Evolutionary conservation across 1,140 invertebrate species (phyloP).

Genomic region (Sarcophaga peregrina): DNA sequence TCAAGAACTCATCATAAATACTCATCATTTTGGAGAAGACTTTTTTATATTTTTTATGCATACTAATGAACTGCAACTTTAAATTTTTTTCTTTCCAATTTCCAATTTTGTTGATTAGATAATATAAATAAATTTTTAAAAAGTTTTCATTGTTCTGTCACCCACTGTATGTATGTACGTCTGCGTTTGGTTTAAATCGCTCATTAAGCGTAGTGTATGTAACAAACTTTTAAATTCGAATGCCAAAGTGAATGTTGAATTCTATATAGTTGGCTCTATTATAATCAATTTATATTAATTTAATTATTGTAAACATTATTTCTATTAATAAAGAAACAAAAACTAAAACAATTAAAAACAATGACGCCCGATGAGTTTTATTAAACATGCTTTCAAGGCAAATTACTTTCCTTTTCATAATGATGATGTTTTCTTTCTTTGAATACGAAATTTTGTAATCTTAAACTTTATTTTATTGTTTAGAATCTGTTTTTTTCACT

Average conservation of each 20-base stretch:
- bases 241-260: background rate
- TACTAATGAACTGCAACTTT: too few species aligned
- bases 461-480: too few species aligned
- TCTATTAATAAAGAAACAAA: background rate
- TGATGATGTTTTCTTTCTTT: background rate
- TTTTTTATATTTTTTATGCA: too few species aligned
- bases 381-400: background rate
- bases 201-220: background rate
- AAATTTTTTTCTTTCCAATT: too few species aligned
- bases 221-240: background rate
- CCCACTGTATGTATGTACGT: background rate
- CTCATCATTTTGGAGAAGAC: too few species aligned
- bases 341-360: constrained; percentile 18
- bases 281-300: too few species aligned
- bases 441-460: background rate
- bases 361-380: constrained; percentile 10
- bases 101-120: too few species aligned
- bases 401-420: background rate
- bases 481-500: background rate
- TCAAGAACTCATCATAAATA: too few species aligned
- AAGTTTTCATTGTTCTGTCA: too few species aligned
- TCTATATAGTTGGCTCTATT: too few species aligned
- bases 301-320: background rate
- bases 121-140: too few species aligned
- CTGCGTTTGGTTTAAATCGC: too few species aligned